Base-by-base conservation (phyloP, 2,113 vertebrate species). In the Astur gentilis region DNA sequence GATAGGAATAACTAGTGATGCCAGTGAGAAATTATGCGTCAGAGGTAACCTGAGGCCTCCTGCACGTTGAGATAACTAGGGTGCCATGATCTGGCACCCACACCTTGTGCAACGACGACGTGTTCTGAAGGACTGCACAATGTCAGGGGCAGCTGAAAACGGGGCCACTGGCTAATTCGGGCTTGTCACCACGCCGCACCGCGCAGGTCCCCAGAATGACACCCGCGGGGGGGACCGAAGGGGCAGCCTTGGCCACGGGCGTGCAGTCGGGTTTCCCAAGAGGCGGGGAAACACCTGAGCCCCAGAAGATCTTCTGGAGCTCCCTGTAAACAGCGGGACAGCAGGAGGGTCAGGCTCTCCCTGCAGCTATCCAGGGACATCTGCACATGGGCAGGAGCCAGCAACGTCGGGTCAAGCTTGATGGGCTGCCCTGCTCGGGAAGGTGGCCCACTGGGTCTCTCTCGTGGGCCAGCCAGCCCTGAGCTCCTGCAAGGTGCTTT, bases 41-140 rank as follows among this genome's bases (percentile, higher is more conserved):
- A 90, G 91, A 94, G 95, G 96, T 96, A 97, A 94, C 87, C 84
- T 69, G 58, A 95, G 96, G 95, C 82, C 71, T 95, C 84, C 87
- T 7, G 82, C 70, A 70, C 0, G 0, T 75, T 2, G 21, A 86
- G 83, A 50, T 88, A 95, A 96, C 70, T 83, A 83, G 95, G 94
- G 97, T 91, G 95, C 79, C 91, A 67, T 83, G 93, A 95, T 96
- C 95, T 34, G 2, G 83, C 91, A 91, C 91, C 78, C 84, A 79
- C 81, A 95, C 62, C 81, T 87, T 83, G 81, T 82, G 82, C 75
- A 62, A 85, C 13, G 7, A 67, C 3, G 6, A 55, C 76, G 22
- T 8, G 38, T 47, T 95, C 38, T 79, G 70, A 79, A 93, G 66
- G 75, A 77, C 82, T 31, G 40, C 91, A 79, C 47, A 62, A 47